Evolutionary conservation across 2,888 invertebrate species (phyloP), one percentile per base, ranked within the genome.

Genomic region (Strigamia crassipes): DNA sequence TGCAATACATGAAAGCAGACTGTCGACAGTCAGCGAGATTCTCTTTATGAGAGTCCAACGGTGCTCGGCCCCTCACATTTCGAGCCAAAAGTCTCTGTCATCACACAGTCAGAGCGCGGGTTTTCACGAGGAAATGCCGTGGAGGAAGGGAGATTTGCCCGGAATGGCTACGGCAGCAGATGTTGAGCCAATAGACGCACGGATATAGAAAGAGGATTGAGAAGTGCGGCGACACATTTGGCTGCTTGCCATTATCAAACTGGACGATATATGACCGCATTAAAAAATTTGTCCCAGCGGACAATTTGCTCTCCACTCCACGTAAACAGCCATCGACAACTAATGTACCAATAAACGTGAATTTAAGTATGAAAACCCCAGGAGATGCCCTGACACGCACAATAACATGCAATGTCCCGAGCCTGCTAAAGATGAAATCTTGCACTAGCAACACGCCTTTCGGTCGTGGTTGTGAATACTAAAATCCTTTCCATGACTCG

Each of bases 31-130:
- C 73, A 31, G 73, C 23, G 73, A 73, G 73, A 73, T 73, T 73
- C 27, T 73, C 73, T 73, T 73, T 73, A 73, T 73, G 73, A 73
- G 73, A 73, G 73, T 73, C 73, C 73, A 73, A 73, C 73, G 73
- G 73, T 73, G 73, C 31, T 73, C 73, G 73, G 73, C 73, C 73
- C 73, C 73, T 73, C 73, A 73, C 73, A 73, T 73, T 73, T 27
- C 27, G 73, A 73, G 73, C 73, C 73, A 73, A 73, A 73, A 73
- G 73, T 73, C 73, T 73, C 73, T 73, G 73, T 73, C 73, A 73
- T 73, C 73, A 73, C 73, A 73, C 73, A 73, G 73, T 73, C 73
- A 13, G 73, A 73, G 73, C 27, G 10, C 10, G 73, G 31, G 27
- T 31, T 73, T 73, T 73, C 73, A 27, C 27, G 27, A 56, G 56